Percentiles rank a stretch among this genome's conserved stretches.
These are phyloP conservation scores for Cephus runcator DNA, from an alignment of 2,888 invertebrate genomes.

Conservation along the genomic window DNA sequence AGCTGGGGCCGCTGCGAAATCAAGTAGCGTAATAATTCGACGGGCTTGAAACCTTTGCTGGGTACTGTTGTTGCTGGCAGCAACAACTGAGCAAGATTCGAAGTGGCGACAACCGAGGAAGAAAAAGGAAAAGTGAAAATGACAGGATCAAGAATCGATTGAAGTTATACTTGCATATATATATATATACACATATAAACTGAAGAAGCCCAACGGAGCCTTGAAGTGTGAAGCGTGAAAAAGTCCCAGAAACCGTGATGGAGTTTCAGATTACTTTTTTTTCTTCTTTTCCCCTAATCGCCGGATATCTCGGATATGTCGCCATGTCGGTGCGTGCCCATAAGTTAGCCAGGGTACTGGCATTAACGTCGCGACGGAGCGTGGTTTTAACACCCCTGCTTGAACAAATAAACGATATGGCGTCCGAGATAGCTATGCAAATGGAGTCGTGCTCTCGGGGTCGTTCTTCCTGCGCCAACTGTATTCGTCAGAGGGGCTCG, in stretches of 20 bases:
- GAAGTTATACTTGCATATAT: not conserved
- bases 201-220: not conserved
- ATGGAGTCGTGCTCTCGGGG: conserved; percentile 26
- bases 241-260: not conserved
- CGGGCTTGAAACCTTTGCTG: conserved; percentile 30
- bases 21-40: conserved; percentile 64
- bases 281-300: not conserved
- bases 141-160: not conserved
- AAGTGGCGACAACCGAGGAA: not conserved
- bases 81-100: not conserved
- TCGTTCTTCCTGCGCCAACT: conserved; percentile 6
- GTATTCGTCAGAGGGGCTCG: conserved; percentile 38
- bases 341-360: conserved; percentile 27
- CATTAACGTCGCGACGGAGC: conserved; percentile 34
- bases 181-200: not conserved
- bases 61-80: not conserved
- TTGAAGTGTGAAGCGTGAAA: conserved; percentile 22
- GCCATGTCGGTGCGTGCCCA: conserved; percentile 13
- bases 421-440: conserved; percentile 41
- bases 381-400: conserved; percentile 30
- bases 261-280: not conserved
- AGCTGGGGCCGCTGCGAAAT: conserved; percentile 61
- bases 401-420: conserved; percentile 35
- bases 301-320: conserved; percentile 1
- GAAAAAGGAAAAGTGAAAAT: not conserved